Conservation (phyloP, 2,113 vertebrate species). For the Microcebus jonahi region DNA sequence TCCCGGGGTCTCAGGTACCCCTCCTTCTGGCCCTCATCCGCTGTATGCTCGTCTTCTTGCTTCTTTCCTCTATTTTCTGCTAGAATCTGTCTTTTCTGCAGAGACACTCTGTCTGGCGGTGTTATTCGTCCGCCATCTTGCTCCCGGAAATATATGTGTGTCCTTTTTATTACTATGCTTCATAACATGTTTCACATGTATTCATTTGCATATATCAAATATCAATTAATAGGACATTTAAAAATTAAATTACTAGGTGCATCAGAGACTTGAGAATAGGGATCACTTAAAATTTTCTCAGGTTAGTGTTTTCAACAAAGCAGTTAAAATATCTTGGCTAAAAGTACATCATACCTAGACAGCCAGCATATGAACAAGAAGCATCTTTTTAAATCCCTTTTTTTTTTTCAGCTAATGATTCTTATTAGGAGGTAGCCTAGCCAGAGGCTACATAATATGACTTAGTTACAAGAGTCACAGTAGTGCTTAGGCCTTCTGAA, state of each 20-base stretch:
- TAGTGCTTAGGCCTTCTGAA: background rate
- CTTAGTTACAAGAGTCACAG: background rate
- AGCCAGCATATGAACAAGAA: background rate
- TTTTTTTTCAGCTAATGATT: background rate
- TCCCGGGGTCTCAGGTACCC: no score
- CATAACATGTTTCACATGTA: background rate
- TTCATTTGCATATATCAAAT: background rate
- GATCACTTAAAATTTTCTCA: background rate
- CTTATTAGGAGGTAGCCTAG: background rate
- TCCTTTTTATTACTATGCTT: slow-evolving; percentile 11
- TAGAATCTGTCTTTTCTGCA: no score
- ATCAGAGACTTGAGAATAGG: background rate
- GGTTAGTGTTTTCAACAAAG: slow-evolving; percentile 4
- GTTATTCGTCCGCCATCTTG: no score
- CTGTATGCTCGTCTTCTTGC: no score
- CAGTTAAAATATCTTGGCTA: background rate
- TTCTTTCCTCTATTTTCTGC: no score
- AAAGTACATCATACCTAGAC: slow-evolving; percentile 3
- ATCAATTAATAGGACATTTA: slow-evolving; percentile 7
- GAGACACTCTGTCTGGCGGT: no score
- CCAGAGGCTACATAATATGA: background rate
- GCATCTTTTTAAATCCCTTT: background rate
- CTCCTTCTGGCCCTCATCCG: no score
- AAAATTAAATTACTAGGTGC: slow-evolving; percentile 13
- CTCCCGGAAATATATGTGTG: no score